Percentiles rank a stretch among this genome's conserved stretches.
Conservation (phyloP, 1,140 invertebrate genomes). For the Gryllus bimaculatus region DNA sequence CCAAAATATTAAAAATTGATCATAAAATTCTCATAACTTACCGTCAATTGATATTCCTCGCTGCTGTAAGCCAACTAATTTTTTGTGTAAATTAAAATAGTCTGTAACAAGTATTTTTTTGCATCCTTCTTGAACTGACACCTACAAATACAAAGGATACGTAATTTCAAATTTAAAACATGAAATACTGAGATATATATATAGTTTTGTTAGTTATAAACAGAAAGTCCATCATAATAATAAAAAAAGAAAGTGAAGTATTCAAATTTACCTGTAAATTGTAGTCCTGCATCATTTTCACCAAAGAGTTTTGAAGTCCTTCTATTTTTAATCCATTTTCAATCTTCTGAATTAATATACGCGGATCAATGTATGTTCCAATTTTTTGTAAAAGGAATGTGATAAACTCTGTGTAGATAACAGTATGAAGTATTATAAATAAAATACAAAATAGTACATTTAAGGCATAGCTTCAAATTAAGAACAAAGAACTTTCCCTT, state of each 20-base stretch:
- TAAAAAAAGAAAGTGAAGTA: too few relatives aligned
- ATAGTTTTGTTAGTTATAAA: too few relatives aligned
- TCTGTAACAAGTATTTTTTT: conserved; percentile 79
- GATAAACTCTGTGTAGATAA: conserved; percentile 52
- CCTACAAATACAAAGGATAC: conserved; percentile 34
- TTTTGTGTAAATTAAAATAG: conserved; percentile 81
- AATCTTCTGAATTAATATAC: conserved; percentile 76
- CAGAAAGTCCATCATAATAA: too few relatives aligned
- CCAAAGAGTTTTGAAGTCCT: conserved; percentile 78
- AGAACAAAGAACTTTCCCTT: not conserved
- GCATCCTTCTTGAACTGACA: conserved; percentile 80
- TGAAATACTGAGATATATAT: not conserved
- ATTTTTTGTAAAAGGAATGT: conserved; percentile 69
- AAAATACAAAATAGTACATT: too few relatives aligned
- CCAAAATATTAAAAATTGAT: not conserved
- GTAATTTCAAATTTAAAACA: not conserved
- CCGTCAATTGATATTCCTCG: conserved; percentile 61
- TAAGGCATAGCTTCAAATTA: not conserved
- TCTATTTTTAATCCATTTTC: conserved; percentile 74
- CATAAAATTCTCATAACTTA: conserved; percentile 27
- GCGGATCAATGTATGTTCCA: conserved; percentile 85
- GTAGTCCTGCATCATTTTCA: conserved; percentile 93
- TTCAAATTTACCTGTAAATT: conserved; percentile 62
- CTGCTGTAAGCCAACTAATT: conserved; percentile 64
- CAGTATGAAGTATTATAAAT: not conserved